phyloP scores from a whole-genome alignment of 1,140 invertebrate species.

The Drosophila auraria region DNA sequence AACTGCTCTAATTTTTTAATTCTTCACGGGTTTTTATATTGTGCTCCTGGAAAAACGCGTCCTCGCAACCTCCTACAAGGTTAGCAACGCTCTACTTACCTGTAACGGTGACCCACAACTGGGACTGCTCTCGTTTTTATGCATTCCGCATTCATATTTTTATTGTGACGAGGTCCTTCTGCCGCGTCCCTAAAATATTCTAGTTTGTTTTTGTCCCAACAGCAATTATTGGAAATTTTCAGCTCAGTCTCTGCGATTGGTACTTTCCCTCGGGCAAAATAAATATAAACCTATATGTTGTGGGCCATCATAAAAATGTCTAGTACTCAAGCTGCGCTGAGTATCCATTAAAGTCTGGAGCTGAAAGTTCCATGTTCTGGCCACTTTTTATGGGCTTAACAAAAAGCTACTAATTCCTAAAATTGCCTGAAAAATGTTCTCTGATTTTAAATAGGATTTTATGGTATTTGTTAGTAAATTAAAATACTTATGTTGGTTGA shows the following conservation, averaged over 20 bases:
- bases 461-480: conserved; percentile 29
- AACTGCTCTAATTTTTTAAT: conserved; percentile 82
- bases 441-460: conserved; percentile 3
- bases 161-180: conserved; percentile 19
- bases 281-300: conserved; percentile 3
- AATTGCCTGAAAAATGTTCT: background rate
- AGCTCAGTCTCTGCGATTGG: background rate
- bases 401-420: conserved; percentile 23
- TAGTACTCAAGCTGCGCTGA: background rate
- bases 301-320: conserved; percentile 14
- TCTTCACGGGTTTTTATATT: conserved; percentile 73
- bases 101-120: conserved; percentile 72
- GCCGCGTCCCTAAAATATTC: conserved; percentile 17
- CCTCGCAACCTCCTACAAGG: conserved; percentile 56
- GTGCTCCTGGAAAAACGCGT: conserved; percentile 48
- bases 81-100: conserved; percentile 66
- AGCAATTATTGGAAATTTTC: conserved; percentile 37
- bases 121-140: conserved; percentile 39
- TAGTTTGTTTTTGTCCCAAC: conserved; percentile 18
- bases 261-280: conserved; percentile 8
- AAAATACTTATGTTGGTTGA: conserved; percentile 19
- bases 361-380: background rate
- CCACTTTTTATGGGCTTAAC: conserved; percentile 8
- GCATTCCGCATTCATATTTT: conserved; percentile 40
- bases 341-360: background rate